phyloP scores from a whole-genome alignment of 2,113 vertebrate genomes.

The Nibea albiflora region DNA sequence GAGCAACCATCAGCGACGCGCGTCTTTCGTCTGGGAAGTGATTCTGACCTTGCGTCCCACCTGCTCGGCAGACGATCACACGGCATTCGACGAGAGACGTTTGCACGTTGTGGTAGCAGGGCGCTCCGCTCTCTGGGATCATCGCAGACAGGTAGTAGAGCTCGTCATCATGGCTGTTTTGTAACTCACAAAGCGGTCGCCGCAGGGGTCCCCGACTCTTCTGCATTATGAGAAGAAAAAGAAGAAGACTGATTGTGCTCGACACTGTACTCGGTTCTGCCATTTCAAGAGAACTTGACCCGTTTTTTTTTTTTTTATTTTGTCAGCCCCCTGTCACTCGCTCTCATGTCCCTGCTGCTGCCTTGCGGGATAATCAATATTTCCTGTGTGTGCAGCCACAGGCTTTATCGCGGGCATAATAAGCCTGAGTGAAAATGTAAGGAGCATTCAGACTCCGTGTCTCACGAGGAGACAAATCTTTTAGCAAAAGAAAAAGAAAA shows the following conservation, averaged over 20 bases:
- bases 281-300: constrained; percentile 44
- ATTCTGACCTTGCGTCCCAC: constrained; percentile 45
- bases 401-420: constrained; percentile 45
- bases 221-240: constrained; percentile 10
- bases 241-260: constrained; percentile 17
- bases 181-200: constrained; percentile 14
- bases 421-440: constrained; percentile 46
- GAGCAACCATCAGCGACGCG: background rate
- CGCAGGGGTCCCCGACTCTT: background rate
- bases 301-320: background rate
- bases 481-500: background rate
- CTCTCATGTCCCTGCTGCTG: constrained; percentile 27
- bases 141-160: constrained; percentile 28
- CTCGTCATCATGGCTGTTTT: constrained; percentile 42
- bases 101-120: constrained; percentile 2
- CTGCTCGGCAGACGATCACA: constrained; percentile 11
- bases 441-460: constrained; percentile 38
- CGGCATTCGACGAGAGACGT: constrained; percentile 5
- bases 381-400: constrained; percentile 52
- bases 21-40: background rate
- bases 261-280: constrained; percentile 20
- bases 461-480: constrained; percentile 50
- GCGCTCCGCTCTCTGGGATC: background rate
- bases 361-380: constrained; percentile 63
- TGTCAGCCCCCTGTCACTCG: background rate